Base-by-base conservation (phyloP, 2,113 vertebrate genomes). In the Microcebus griseorufus region DNA sequence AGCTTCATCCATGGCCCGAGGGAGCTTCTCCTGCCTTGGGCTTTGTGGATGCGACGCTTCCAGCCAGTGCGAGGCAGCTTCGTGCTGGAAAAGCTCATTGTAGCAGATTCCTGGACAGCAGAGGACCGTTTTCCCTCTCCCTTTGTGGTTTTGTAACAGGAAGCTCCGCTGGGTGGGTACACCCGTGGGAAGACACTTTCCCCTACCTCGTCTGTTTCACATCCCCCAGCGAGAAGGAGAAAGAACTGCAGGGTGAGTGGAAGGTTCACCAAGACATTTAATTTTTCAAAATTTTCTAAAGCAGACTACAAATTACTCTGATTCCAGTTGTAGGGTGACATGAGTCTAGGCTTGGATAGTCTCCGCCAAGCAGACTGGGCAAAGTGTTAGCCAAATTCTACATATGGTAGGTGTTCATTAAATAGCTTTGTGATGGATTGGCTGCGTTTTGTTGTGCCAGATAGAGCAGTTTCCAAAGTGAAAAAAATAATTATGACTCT, bases 381-480 rank as follows among this genome's bases (percentile, higher is more conserved):
- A 79, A 88, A 80, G 42, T 51, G 82, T 79, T 93, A 96, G 96
- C 85, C 88, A 96, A 96, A 96, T 85, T 91, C 79, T 93, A 79
- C 79, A 93, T 80, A 82, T 96, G 96, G 85, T 75, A 75, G 65
- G 82, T 76, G 42, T 93, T 97, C 64, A 65, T 34, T 70, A 78
- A 81, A 88, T 69, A 67, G 58, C 27, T 93, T 93, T 78, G n/a
- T 88, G 70, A 93, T 85, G 76, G 53, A 93, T 81, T 92, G 92
- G 75, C 42, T 92, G 67, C 48, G 29, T 48, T 62, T 37, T 81
- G 0, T 72, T 86, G 58, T 89, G 86, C 82, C 96, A 94, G 62
- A 96, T 86, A 23, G 88, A 97, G 89, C 48, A 72, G 55, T 87
- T 95, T 95, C 91, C 94, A 93, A 90, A 85, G 82, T 45, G 72